A percentile compares a stretch with the other conserved stretches of the same genome.
Evolutionary conservation across 2,888 invertebrate species (phyloP).

Genomic region (Trissonchulus sp.): DNA sequence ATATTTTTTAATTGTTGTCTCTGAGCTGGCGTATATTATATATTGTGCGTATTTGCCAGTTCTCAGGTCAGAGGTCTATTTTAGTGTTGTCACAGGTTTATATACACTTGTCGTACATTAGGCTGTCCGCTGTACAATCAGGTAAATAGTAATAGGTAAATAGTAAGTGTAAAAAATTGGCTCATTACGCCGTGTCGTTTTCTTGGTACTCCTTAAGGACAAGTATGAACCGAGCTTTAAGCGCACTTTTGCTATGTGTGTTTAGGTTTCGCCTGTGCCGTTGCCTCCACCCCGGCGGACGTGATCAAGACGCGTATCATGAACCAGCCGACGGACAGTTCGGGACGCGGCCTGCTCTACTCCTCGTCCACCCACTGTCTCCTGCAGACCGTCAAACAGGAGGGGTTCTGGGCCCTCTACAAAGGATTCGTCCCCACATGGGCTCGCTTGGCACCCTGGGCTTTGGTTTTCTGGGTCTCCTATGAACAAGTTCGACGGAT

Average conservation of each 20-base stretch:
- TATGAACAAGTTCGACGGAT: conserved; percentile 71
- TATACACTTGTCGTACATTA: too few relatives aligned
- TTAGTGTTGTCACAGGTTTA: too few relatives aligned
- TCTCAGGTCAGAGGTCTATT: too few relatives aligned
- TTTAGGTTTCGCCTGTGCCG: conserved; percentile 79
- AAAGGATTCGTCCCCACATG: conserved; percentile 64
- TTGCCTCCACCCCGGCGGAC: conserved; percentile 84
- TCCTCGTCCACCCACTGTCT: conserved; percentile 79
- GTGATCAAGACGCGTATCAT: conserved; percentile 86
- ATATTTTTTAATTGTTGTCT: conserved; percentile 74
- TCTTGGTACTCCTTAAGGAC: too few relatives aligned
- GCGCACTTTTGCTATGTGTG: too few relatives aligned
- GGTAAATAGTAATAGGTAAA: too few relatives aligned
- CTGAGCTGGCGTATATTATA: too few relatives aligned
- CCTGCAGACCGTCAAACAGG: conserved; percentile 61
- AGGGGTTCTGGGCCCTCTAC: conserved; percentile 62
- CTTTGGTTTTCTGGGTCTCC: conserved; percentile 83
- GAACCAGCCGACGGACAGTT: conserved; percentile 73
- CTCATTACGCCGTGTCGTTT: too few relatives aligned
- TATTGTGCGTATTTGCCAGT: too few relatives aligned
- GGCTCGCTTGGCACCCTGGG: conserved; percentile 58
- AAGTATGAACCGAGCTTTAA: too few relatives aligned
- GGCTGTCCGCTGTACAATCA: too few relatives aligned
- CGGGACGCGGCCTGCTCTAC: conserved; percentile 68
- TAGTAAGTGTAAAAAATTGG: too few relatives aligned